Conservation (phyloP, 2,113 vertebrate genomes). For the Coptodon bakossiorum region DNA sequence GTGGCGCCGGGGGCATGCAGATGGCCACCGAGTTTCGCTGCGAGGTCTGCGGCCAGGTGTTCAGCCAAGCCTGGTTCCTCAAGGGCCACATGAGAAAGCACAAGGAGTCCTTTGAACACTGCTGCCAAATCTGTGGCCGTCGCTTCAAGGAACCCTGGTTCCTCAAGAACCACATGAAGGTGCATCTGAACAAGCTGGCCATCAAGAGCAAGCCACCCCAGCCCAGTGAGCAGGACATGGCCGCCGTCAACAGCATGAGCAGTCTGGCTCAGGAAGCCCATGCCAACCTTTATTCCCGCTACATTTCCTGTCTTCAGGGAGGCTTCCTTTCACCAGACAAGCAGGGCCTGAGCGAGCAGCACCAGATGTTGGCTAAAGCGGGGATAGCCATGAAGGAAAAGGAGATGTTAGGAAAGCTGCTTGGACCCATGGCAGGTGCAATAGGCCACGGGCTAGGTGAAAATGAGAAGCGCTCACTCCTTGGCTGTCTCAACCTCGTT, state of each 20-base stretch:
- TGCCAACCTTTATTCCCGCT: constrained; percentile 92
- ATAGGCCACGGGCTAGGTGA: constrained; percentile 84
- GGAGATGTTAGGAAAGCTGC: constrained; percentile 91
- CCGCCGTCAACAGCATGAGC: constrained; percentile 76
- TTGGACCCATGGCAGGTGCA: constrained; percentile 82
- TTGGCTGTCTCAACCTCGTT: constrained; percentile 93
- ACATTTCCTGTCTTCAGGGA: constrained; percentile 93
- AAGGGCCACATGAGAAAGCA: constrained; percentile 99
- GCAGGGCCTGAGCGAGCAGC: constrained; percentile 82
- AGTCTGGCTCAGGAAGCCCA: constrained; percentile 92
- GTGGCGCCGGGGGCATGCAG: constrained; percentile 76
- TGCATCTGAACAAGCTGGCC: constrained; percentile 95
- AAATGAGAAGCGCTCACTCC: constrained; percentile 91
- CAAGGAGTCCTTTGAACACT: constrained; percentile 98
- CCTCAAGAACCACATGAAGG: constrained; percentile 99
- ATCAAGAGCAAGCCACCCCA: constrained; percentile 90
- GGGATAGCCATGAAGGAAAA: constrained; percentile 92
- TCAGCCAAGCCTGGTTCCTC: constrained; percentile 98
- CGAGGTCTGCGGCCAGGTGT: constrained; percentile 94
- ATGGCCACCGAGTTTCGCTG: constrained; percentile 90
- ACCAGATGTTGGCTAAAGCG: constrained; percentile 86
- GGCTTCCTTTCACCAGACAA: constrained; percentile 92
- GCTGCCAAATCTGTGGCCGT: constrained; percentile 96
- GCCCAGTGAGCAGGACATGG: constrained; percentile 66
- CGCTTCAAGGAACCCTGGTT: constrained; percentile 99